Base-by-base conservation (phyloP, 2,888 invertebrate genomes). In the Protodeltote pygarga region DNA sequence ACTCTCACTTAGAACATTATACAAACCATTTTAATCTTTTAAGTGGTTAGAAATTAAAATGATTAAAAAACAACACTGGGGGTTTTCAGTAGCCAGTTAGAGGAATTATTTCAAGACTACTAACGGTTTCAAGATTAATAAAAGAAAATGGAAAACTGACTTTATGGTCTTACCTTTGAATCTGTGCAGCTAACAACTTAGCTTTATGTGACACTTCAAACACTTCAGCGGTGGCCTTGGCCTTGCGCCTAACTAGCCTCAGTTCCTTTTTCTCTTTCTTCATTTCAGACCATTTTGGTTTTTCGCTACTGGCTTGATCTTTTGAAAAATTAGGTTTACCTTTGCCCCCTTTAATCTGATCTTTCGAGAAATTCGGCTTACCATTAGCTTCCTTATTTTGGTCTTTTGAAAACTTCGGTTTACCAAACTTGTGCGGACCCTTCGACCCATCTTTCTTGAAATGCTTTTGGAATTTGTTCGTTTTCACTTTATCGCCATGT, bases 211-310 rank as follows among this genome's bases (percentile, higher is more conserved):
- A 88, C 16, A 89, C 74, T 60, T 90, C 91, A 75, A 91, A 91
- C 23, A 91, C 81, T 66, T 89, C 88, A 15, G 81, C 85, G 4
- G 85, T 84, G 0, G 85, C 87, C 60, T 93, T 93, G 15, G 94
- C 93, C 75, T 94, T 95, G 13, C 95, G 92, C 34, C 96, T 93
- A 33, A 93, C 93, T 11, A 94, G 71, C 53, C 94, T 94, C 1
- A 96, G 81, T 55, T 95, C 93, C 69, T 96, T 96, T 73, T 95
- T 95, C 50, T 96, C 93, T 70, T 95, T 94, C 71, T 96, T 97
- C 79, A 95, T 94, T 75, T 95, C 94, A 6, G 93, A 89, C 96
- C 97, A 97, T 74, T 95, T 93, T 0, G 94, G 94, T 41, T 84
- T 95, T 73, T 75, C 86, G 2, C 73, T 79, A 37, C 57, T 71